Conservation (phyloP, 2,113 vertebrate species). For the Dunckerocampus dactyliophorus region DNA sequence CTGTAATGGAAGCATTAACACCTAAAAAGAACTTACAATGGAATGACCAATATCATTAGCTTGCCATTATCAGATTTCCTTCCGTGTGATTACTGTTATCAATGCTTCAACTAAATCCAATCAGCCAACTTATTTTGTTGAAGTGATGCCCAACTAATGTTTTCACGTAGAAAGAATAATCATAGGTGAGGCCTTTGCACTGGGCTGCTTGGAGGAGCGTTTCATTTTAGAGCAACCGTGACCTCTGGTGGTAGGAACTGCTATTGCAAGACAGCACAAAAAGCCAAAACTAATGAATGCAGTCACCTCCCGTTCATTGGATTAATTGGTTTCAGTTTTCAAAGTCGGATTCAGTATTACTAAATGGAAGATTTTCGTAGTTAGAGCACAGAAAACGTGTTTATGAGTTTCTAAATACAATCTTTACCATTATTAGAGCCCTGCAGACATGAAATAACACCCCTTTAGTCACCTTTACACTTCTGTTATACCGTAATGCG, state of each 20-base stretch:
- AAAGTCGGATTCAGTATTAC: no score
- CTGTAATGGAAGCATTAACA: constrained; percentile 45
- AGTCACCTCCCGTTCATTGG: no score
- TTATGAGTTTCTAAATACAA: no score
- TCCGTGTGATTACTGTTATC: constrained; percentile 38
- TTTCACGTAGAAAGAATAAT: constrained; percentile 45
- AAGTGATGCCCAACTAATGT: constrained; percentile 48
- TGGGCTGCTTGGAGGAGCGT: background rate
- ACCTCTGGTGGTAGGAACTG: constrained; percentile 36
- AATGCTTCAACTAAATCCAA: constrained; percentile 38
- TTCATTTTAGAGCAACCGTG: constrained; percentile 21
- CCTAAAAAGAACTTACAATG: constrained; percentile 39
- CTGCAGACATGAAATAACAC: no score
- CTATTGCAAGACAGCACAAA: background rate
- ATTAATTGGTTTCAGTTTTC: no score
- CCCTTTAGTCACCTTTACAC: no score
- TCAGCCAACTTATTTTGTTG: constrained; percentile 37
- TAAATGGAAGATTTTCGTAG: no score
- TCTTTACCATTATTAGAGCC: no score
- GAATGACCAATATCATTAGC: constrained; percentile 41
- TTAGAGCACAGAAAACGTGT: no score
- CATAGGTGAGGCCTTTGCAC: constrained; percentile 16
- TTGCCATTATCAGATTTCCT: constrained; percentile 43
- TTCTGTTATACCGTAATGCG: no score
- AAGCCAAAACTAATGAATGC: background rate